These are phyloP conservation scores for Dicyrtomina minuta DNA, from an alignment of 2,888 invertebrate species.

Conservation along the genomic window DNA sequence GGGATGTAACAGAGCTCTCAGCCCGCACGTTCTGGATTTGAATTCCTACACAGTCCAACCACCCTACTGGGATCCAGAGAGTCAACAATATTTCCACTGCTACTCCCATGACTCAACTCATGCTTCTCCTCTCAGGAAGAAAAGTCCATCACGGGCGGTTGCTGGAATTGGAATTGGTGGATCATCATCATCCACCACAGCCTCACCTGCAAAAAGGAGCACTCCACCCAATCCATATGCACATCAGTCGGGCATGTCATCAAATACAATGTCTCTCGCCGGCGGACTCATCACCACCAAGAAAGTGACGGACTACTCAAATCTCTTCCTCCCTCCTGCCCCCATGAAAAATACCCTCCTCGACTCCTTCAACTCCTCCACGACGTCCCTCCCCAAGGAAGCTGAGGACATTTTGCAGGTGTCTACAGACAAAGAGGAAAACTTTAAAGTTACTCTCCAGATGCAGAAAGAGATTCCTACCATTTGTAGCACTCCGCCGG, in stretches of 20 bases:
- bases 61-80: constrained; percentile 33
- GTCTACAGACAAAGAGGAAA: neutral
- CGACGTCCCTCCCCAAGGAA: no score
- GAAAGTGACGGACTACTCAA: constrained; percentile 25
- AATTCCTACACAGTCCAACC: constrained; percentile 27
- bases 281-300: neutral
- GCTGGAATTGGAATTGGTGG: neutral
- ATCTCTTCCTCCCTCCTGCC: constrained; percentile 29
- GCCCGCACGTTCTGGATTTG: constrained; percentile 23
- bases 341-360: constrained; percentile 24
- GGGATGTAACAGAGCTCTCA: constrained; percentile 11
- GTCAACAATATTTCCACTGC: constrained; percentile 26
- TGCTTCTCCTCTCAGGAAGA: constrained; percentile 11
- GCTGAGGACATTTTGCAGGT: constrained; percentile 22
- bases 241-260: neutral
- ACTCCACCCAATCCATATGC: constrained; percentile 5
- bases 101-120: constrained; percentile 19
- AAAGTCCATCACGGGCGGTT: constrained; percentile 1
- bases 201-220: neutral
- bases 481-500: constrained; percentile 18
- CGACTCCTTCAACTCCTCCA: constrained; percentile 10
- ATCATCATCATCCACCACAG: neutral
- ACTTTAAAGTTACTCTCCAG: constrained; percentile 11
- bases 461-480: constrained; percentile 11
- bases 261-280: neutral